phyloP scores from a whole-genome alignment of 2,797 vertebrate species.

The Megalops cyprinoides region DNA sequence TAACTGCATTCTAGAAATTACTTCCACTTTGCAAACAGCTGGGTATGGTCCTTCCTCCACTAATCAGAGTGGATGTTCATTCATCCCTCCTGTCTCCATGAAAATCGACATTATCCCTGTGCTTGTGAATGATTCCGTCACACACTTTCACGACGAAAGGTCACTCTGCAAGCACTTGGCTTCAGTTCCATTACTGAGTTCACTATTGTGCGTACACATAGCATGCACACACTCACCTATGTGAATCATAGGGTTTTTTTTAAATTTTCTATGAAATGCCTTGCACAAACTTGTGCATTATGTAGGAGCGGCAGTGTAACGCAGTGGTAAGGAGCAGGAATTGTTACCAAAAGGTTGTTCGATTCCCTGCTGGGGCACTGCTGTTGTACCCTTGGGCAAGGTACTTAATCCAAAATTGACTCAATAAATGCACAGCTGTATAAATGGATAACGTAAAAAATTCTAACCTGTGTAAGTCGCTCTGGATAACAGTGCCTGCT shows the following conservation, averaged over 20 bases:
- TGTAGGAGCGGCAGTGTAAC: no score
- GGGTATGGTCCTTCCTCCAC: constrained; percentile 22
- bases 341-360: no score
- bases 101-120: background rate
- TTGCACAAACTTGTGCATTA: background rate
- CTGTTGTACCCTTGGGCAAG: no score
- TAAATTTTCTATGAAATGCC: background rate
- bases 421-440: no score
- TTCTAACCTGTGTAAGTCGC: no score
- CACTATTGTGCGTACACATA: background rate
- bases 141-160: background rate
- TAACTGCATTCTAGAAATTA: constrained; percentile 32
- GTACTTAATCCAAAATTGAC: no score
- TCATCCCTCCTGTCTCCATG: background rate
- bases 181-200: background rate
- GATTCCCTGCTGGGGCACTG: no score
- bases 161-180: background rate
- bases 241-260: background rate
- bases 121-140: background rate
- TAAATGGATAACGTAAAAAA: no score
- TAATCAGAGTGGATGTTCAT: background rate
- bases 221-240: background rate
- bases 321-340: no score
- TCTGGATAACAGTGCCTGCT: no score
- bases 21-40: constrained; percentile 32